Base-by-base conservation (phyloP, 1,140 invertebrate species). In the Conus betulinus region DNA sequence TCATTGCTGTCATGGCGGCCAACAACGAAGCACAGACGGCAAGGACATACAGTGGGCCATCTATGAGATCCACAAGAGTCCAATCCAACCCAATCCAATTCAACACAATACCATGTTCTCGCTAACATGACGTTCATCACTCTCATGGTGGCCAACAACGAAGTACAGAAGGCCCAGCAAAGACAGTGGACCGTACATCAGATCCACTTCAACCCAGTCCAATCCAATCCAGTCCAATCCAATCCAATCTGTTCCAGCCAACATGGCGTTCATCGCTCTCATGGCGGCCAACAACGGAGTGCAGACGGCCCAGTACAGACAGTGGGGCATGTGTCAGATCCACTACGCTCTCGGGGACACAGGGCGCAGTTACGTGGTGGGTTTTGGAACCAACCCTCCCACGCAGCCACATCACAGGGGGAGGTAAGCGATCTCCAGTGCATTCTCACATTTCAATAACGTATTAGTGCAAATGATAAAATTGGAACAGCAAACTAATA, bases 311-410 rank as follows among this genome's bases (percentile, higher is more conserved):
- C 25, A 78, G 2, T 89, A 96, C 91, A 90, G 95, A 20, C 91
- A 95, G 67, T 96, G 97, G 91, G 97, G 96, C 20, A 94, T 95
- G 89, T 91, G 96, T 90, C 97, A 97, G 93, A 96, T 97, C 78
- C 93, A 96, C 90, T 97, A 97, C 92, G 96, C 96, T 88, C 94
- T 97, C 3, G 97, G 97, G 5, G 95, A 96, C 84, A 91, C 92
- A 57, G 96, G 96, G 5, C 94, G 95, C 87, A 97, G 96, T 91
- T 97, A 95, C 91, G 96, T 97, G 0, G 96, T 97, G 27, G 97
- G 97, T 25, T 97, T 96, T 92, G 97, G 97, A 1, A 93, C 94
- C 55, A 96, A 97, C 93, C 95, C 96, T 79, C 97, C 97, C 0
- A 93, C 93, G 94, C 11, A 95, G 52, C 92, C 93, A 60, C 93